A percentile compares a stretch with the other conserved stretches of the same genome.
These are phyloP conservation scores for Lasioglossum lativentre DNA, from an alignment of 2,888 invertebrate genomes.

Conservation along the genomic window DNA sequence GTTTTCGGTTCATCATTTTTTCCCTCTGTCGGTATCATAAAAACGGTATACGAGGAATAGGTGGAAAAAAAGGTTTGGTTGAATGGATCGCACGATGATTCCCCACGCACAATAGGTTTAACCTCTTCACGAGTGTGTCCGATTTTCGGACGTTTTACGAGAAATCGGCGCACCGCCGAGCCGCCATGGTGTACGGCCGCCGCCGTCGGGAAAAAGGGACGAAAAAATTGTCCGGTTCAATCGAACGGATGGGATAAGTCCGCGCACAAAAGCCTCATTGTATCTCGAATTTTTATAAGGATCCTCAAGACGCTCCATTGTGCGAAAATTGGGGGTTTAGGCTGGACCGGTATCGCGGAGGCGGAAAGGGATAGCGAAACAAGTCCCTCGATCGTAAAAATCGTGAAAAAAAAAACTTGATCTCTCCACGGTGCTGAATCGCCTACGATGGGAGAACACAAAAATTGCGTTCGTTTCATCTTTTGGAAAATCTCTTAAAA, in stretches of 20 bases:
- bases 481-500: too few relatives aligned
- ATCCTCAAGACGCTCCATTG: slow-evolving; percentile 78
- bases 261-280: slow-evolving; percentile 78
- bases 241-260: slow-evolving; percentile 80
- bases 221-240: slow-evolving; percentile 75
- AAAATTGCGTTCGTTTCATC: slow-evolving; percentile 1
- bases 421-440: slow-evolving; percentile 51
- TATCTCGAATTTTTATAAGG: slow-evolving; percentile 80
- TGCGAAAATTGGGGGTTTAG: slow-evolving; percentile 80
- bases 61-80: slow-evolving; percentile 42
- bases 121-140: slow-evolving; percentile 68
- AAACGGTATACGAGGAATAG: slow-evolving; percentile 22
- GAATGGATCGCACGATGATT: slow-evolving; percentile 53
- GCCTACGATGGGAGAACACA: not conserved
- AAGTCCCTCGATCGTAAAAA: slow-evolving; percentile 76
- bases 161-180: slow-evolving; percentile 62
- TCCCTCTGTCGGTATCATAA: slow-evolving; percentile 34
- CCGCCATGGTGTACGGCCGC: slow-evolving; percentile 17
- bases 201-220: slow-evolving; percentile 10
- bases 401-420: slow-evolving; percentile 69
- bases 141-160: slow-evolving; percentile 67
- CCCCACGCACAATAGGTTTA: slow-evolving; percentile 63
- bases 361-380: slow-evolving; percentile 80
- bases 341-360: slow-evolving; percentile 73
- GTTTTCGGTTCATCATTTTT: slow-evolving; percentile 1